Percentiles rank a stretch among this genome's conserved stretches.
phyloP scores from a whole-genome alignment of 1,140 invertebrate species.

The Bombyx mori region DNA sequence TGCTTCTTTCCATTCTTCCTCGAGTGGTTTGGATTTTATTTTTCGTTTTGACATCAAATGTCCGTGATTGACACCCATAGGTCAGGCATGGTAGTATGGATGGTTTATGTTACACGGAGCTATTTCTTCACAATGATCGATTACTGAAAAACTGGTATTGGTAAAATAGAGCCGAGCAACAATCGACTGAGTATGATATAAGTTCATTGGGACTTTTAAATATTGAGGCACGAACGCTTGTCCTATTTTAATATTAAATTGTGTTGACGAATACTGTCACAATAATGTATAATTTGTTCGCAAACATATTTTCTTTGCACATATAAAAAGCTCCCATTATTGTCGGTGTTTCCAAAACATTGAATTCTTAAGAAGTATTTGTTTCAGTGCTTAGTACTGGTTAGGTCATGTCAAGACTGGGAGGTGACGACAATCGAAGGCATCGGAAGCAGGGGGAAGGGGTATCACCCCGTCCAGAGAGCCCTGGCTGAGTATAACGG shows the following conservation, averaged over 20 bases:
- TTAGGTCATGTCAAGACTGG: constrained; percentile 80
- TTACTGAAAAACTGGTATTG: too few relatives aligned
- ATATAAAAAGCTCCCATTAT: background rate
- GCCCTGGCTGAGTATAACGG: constrained; percentile 80
- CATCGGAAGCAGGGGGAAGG: constrained; percentile 77
- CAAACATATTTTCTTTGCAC: background rate
- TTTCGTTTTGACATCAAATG: too few relatives aligned
- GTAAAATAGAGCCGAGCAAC: too few relatives aligned
- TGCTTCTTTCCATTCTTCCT: too few relatives aligned
- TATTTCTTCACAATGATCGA: too few relatives aligned
- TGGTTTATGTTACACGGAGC: too few relatives aligned
- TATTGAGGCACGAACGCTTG: too few relatives aligned
- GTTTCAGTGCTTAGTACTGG: constrained; percentile 77
- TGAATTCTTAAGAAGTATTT: background rate
- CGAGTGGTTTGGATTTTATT: too few relatives aligned
- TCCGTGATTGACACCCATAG: too few relatives aligned
- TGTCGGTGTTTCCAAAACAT: background rate
- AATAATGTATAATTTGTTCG: background rate
- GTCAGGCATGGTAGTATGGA: too few relatives aligned
- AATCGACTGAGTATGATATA: too few relatives aligned
- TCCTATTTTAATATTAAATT: background rate
- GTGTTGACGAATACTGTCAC: background rate
- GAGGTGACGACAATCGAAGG: constrained; percentile 85
- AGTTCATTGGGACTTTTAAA: too few relatives aligned
- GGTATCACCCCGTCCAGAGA: constrained; percentile 82